phyloP scores from a whole-genome alignment of 1,140 invertebrate species.

The Drosophila ananassae region DNA sequence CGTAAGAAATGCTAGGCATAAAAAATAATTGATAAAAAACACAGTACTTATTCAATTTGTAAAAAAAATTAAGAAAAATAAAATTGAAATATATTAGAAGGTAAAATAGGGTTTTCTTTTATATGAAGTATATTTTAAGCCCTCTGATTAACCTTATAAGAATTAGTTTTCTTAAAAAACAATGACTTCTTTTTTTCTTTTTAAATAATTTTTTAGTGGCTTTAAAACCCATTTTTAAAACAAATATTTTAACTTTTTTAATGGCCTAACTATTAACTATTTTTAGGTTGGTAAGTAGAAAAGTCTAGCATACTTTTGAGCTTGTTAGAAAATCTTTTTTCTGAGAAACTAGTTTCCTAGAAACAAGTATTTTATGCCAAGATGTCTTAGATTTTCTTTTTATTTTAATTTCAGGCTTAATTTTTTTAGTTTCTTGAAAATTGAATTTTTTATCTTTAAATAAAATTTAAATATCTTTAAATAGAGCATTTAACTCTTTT shows the following conservation, averaged over 20 bases:
- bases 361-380: too few relatives aligned
- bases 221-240: background rate
- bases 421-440: too few relatives aligned
- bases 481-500: too few relatives aligned
- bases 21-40: slow-evolving; percentile 8
- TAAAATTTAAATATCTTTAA: too few relatives aligned
- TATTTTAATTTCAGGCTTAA: too few relatives aligned
- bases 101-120: too few relatives aligned
- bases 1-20: background rate
- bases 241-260: background rate
- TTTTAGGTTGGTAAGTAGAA: background rate
- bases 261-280: background rate
- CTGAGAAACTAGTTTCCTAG: background rate
- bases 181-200: background rate
- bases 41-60: background rate
- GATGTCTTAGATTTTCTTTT: background rate
- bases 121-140: too few relatives aligned
- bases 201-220: background rate
- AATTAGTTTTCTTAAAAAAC: too few relatives aligned
- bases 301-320: slow-evolving; percentile 37
- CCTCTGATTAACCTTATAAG: too few relatives aligned
- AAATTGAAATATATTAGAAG: too few relatives aligned
- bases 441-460: too few relatives aligned
- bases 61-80: background rate
- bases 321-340: background rate